Conservation (phyloP, 2,113 vertebrate species). For the Nestor notabilis region DNA sequence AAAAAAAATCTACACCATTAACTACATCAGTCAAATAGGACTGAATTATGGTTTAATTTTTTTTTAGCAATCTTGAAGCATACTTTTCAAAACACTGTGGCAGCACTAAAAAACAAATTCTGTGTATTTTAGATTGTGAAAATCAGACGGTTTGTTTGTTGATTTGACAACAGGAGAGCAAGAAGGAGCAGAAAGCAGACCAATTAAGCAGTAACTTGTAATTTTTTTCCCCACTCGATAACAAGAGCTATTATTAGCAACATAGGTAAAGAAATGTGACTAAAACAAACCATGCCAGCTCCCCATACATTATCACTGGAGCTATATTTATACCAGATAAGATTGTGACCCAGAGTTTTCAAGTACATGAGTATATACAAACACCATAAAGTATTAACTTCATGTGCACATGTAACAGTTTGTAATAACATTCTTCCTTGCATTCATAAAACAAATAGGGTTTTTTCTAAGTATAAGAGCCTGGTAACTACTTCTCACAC, state of each 20-base stretch:
- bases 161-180: neutral
- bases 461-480: neutral
- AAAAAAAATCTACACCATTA: neutral
- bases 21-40: neutral
- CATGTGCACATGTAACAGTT: neutral
- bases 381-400: constrained; percentile 14
- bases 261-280: constrained; percentile 61
- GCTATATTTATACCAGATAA: constrained; percentile 59
- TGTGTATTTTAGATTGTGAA: neutral
- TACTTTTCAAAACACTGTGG: neutral
- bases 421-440: neutral
- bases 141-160: neutral
- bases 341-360: constrained; percentile 36
- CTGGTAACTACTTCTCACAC: neutral
- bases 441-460: neutral
- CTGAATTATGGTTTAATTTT: neutral
- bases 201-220: constrained; percentile 12
- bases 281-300: constrained; percentile 45
- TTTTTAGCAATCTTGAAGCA: neutral
- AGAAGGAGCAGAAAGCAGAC: neutral
- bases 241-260: constrained; percentile 54
- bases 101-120: neutral
- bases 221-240: constrained; percentile 37
- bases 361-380: constrained; percentile 30
- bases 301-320: neutral